Conservation (phyloP, 2,113 vertebrate species). For the Zosterops japonicus region DNA sequence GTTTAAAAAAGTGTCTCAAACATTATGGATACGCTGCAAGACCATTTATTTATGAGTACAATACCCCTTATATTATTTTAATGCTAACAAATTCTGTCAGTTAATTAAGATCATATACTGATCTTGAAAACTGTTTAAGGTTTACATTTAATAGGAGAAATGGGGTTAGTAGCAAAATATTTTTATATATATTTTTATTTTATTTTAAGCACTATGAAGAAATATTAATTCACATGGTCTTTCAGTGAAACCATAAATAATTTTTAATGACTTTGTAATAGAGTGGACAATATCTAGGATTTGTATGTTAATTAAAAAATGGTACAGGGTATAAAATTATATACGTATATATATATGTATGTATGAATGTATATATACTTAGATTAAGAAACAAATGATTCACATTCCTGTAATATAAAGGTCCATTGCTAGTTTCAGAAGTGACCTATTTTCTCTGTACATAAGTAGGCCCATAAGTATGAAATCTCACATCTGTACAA, state of each 20-base stretch:
- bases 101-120: constrained; percentile 71
- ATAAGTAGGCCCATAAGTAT: constrained; percentile 72
- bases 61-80: constrained; percentile 59
- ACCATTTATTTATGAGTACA: constrained; percentile 76
- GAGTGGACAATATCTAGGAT: constrained; percentile 72
- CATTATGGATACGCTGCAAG: constrained; percentile 74
- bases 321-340: constrained; percentile 78
- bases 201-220: constrained; percentile 76
- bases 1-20: constrained; percentile 51
- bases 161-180: constrained; percentile 78
- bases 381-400: constrained; percentile 70
- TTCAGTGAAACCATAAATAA: constrained; percentile 75
- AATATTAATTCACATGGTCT: constrained; percentile 74
- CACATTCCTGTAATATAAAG: constrained; percentile 80
- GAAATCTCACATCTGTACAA: constrained; percentile 77
- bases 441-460: constrained; percentile 78
- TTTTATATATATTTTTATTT: constrained; percentile 80
- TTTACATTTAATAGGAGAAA: constrained; percentile 78
- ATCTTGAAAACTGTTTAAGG: constrained; percentile 76
- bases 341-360: constrained; percentile 72
- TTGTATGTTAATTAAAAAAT: constrained; percentile 75
- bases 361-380: constrained; percentile 76
- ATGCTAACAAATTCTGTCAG: constrained; percentile 67
- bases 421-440: constrained; percentile 72
- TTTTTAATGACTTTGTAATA: constrained; percentile 80